Evolutionary conservation across 2,113 vertebrate species (phyloP).

Genomic region (Apteryx mantelli): DNA sequence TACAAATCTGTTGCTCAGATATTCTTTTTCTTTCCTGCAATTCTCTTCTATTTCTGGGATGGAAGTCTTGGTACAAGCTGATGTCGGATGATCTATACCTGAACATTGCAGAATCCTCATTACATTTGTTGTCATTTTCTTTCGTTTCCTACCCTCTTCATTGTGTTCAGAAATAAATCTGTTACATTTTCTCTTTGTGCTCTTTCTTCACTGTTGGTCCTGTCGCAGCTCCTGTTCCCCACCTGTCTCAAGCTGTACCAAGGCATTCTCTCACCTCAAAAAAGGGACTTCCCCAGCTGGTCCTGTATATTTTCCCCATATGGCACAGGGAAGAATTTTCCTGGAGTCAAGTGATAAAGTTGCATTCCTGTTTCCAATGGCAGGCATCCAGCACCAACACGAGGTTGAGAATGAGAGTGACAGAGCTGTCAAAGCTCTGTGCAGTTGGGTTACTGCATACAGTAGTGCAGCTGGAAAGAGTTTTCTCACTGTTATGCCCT

Average conservation of each 20-base stretch:
- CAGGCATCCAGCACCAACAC: slow-evolving; percentile 9
- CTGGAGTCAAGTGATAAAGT: slow-evolving; percentile 59
- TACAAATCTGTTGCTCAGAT: not conserved
- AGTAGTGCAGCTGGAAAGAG: slow-evolving; percentile 55
- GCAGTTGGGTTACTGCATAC: slow-evolving; percentile 6
- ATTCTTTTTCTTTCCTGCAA: not conserved
- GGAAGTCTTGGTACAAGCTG: not conserved
- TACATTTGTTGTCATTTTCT: not conserved
- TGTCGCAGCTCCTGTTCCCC: not conserved
- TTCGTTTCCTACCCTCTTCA: not conserved
- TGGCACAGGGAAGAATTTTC: slow-evolving; percentile 33
- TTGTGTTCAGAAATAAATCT: not conserved
- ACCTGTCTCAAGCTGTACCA: not conserved
- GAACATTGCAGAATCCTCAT: not conserved
- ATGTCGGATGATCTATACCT: not conserved
- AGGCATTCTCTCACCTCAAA: not conserved
- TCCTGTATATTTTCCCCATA: slow-evolving; percentile 33
- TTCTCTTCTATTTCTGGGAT: not conserved
- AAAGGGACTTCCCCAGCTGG: not conserved
- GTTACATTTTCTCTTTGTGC: not conserved
- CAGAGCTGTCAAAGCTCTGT: not conserved
- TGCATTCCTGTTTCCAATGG: slow-evolving; percentile 67
- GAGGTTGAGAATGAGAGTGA: not conserved
- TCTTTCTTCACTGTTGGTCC: not conserved
- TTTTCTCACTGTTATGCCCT: slow-evolving; percentile 44